Evolutionary conservation across 2,888 invertebrate species (phyloP).

Genomic region (Nephrocerus scutellatus): DNA sequence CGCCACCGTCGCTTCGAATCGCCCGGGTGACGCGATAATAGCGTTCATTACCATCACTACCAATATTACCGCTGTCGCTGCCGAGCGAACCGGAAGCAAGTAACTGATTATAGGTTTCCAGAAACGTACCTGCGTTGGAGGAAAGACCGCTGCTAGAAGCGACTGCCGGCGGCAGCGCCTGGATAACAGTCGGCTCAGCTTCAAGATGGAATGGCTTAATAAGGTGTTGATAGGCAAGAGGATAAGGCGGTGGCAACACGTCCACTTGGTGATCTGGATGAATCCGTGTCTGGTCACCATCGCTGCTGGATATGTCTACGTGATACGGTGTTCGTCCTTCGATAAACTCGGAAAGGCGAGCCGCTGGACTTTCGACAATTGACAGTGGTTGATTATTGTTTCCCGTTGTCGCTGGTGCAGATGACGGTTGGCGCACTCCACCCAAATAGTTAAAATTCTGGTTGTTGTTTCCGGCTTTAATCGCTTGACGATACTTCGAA

Average conservation of each 20-base stretch:
- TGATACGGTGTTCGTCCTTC: conserved; percentile 64
- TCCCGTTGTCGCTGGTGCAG: no score
- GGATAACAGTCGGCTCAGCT: conserved; percentile 39
- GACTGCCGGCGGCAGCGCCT: conserved; percentile 36
- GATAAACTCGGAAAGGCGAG: conserved; percentile 50
- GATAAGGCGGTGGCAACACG: conserved; percentile 42
- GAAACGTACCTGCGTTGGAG: conserved; percentile 25
- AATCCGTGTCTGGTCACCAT: conserved; percentile 32
- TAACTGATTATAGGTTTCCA: conserved; percentile 30
- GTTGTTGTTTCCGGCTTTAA: conserved; percentile 18
- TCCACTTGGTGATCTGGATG: conserved; percentile 42
- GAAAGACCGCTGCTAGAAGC: conserved; percentile 16
- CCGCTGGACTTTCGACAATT: neutral
- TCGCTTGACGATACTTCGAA: conserved; percentile 22
- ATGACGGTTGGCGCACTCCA: no score
- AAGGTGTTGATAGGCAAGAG: conserved; percentile 35
- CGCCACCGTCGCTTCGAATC: neutral
- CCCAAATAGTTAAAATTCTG: conserved; percentile 18
- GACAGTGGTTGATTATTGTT: conserved; percentile 2
- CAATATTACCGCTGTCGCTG: no score
- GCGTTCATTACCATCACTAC: conserved; percentile 2
- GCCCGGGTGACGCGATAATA: neutral
- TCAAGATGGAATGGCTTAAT: conserved; percentile 43
- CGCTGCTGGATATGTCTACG: conserved; percentile 53
- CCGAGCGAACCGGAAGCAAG: conserved; percentile 9